Base-by-base conservation (phyloP, 1,140 invertebrate genomes). In the Drosophila triauraria region DNA sequence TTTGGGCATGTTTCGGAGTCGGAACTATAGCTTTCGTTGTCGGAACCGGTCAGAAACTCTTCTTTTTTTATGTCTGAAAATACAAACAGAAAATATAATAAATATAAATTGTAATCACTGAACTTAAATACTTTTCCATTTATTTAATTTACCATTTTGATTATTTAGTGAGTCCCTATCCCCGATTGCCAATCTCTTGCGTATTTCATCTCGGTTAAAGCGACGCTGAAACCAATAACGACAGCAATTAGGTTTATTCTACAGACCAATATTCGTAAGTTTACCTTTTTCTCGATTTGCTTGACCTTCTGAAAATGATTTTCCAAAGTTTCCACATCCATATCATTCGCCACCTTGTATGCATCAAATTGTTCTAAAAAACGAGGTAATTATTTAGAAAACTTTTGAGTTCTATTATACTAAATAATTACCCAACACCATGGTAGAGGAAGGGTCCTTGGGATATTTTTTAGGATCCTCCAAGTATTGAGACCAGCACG, bases 11-110 rank as follows among this genome's bases (percentile, higher is more conserved):
- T 93, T 75, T 96, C 96, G 63, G 94, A 94, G 75, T 97, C 96
- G 38, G 95, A 96, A 53, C 94, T 94, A 43, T 95, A 95, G 54
- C 96, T 96, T 91, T 97, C 96, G 72, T 94, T 96, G 85, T 98
- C 97, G 51, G 96, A 97, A 17, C 96, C 63, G 7, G 67, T 70
- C 15, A 96, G 48, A 96, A 96, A 91, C 23, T 99, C 97, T 93
- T 98, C 48, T 97, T 93, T 98, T 98, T 94, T 97, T 98, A 82
- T 98, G 98, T 94, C 98, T 97, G 17, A 98, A 95, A 94, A 27
- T 62, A 20, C 0, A 32, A 15, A 20, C 20, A 20, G 20, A 20
- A 20, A 20, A 20, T 20, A 20, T 20, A 20, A 20, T 20, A 8
- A 27, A 27, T 17, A 17, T 3, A 35, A 23, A 32, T 40, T 23